Evolutionary conservation across 2,888 invertebrate species (phyloP), one percentile per base, ranked within the genome.

Genomic region (Noctua janthina): DNA sequence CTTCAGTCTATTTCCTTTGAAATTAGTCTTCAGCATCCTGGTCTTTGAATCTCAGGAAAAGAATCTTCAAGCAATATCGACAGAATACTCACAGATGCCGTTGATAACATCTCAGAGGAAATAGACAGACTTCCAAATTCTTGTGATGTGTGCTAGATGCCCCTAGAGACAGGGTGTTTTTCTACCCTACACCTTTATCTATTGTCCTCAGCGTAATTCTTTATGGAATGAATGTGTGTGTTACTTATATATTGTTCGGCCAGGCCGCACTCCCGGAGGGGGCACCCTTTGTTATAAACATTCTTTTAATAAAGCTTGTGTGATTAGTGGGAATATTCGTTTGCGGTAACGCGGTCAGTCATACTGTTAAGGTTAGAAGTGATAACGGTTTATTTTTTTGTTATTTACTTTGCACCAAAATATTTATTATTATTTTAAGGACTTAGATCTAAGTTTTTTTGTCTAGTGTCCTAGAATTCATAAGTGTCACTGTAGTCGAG

Each of bases 401-500:
- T 89, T 92, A 92, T 93, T 92, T 91, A 91, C 93, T 96, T 94
- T 94, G 96, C 96, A 96, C 96, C 95, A 95, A 95, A 94, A 94
- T 94, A 94, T 95, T 96, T 95, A 94, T 95, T 94, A 91, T 94
- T 94, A 92, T 94, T 94, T 92, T 95, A 96, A 95, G 93, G 91
- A 93, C 90, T 93, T 96, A 96, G 96, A 83, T 93, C 91, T 96
- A 96, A 96, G 96, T 96, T 96, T 92, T 82, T 91, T 96, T 92
- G 95, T 96, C 94, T 96, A 96, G 95, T 95, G 94, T 95, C 93
- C 94, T 96, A 96, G 95, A 93, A 93, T 91, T 95, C 93, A 94
- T 96, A 96, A 96, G 96, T 96, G 95, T 96, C 96, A 96, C 96
- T 93, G 96, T 96, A 96, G 96, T 95, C 91, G 92, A 94, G 93